These are phyloP conservation scores for Hassar affinis DNA, from an alignment of 2,113 vertebrate species.

Conservation along the genomic window DNA sequence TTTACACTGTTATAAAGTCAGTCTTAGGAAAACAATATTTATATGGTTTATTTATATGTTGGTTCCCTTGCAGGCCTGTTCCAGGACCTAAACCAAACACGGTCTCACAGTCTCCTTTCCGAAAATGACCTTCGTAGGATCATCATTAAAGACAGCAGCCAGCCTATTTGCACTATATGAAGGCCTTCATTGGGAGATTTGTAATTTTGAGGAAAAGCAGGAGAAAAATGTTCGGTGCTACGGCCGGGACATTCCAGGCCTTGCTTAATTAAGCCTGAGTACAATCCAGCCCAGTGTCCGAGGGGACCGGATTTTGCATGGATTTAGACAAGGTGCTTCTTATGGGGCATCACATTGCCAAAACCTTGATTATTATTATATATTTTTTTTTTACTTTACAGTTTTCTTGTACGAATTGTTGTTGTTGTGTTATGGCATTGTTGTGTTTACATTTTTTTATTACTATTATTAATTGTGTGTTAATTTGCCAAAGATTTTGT, in stretches of 20 bases:
- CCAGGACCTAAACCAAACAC: constrained; percentile 76
- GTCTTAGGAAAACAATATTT: background rate
- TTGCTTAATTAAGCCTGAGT: constrained; percentile 18
- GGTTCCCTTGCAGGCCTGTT: constrained; percentile 65
- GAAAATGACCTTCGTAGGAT: constrained; percentile 72
- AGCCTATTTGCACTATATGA: constrained; percentile 77
- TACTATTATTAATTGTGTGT: constrained; percentile 49
- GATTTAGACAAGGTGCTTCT: constrained; percentile 65
- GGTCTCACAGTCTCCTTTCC: constrained; percentile 65
- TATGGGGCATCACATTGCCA: constrained; percentile 62
- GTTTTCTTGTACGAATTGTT: constrained; percentile 54
- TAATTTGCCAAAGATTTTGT: constrained; percentile 75
- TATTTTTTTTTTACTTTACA: constrained; percentile 54
- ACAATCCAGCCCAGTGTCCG: constrained; percentile 29
- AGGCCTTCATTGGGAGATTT: constrained; percentile 56
- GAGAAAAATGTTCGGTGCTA: constrained; percentile 37
- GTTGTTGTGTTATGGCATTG: constrained; percentile 32
- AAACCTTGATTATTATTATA: constrained; percentile 56
- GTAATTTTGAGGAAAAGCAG: constrained; percentile 50
- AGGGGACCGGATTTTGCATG: constrained; percentile 67
- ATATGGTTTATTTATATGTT: constrained; percentile 33
- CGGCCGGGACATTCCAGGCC: constrained; percentile 39
- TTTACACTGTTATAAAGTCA: background rate
- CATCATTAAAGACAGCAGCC: constrained; percentile 52
- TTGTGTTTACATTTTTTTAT: constrained; percentile 52